Percentiles rank a stretch among this genome's conserved stretches.
phyloP scores from a whole-genome alignment of 2,797 vertebrate genomes.

The Cryptoprocta ferox region DNA sequence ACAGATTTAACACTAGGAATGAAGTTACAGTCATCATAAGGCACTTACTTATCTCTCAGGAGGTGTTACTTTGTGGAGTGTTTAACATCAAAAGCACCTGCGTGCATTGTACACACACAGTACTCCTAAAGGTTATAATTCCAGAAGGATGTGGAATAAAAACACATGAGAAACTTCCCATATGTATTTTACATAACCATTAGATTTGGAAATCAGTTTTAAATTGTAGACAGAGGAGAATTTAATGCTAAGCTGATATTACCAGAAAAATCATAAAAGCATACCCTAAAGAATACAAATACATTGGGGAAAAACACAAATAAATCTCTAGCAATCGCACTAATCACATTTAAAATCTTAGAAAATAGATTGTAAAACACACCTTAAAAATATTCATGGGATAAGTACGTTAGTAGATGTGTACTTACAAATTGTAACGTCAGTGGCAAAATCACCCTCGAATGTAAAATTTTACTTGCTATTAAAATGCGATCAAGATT shows the following conservation, averaged over 20 bases:
- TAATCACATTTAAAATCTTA: conserved; percentile 10
- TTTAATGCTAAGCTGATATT: not conserved
- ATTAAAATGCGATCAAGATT: conserved; percentile 45
- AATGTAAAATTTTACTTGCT: conserved; percentile 26
- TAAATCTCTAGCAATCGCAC: not conserved
- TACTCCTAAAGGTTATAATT: not conserved
- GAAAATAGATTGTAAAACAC: not conserved
- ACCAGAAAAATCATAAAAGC: conserved; percentile 37
- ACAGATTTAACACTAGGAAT: not conserved
- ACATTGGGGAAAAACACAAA: not conserved
- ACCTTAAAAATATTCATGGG: not conserved
- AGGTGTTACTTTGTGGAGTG: not conserved
- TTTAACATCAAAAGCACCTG: not conserved
- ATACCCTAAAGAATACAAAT: conserved; percentile 12
- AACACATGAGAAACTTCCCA: not conserved
- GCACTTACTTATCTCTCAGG: not conserved
- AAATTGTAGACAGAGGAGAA: not conserved
- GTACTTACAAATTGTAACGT: not conserved
- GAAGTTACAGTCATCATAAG: not conserved
- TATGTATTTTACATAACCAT: not conserved
- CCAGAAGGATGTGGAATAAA: not conserved
- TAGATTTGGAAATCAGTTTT: conserved; percentile 16
- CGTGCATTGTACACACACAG: not conserved
- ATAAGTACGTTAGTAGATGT: not conserved
- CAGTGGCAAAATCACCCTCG: not conserved